phyloP scores from a whole-genome alignment of 2,797 vertebrate genomes.

The Enoplosus armatus region DNA sequence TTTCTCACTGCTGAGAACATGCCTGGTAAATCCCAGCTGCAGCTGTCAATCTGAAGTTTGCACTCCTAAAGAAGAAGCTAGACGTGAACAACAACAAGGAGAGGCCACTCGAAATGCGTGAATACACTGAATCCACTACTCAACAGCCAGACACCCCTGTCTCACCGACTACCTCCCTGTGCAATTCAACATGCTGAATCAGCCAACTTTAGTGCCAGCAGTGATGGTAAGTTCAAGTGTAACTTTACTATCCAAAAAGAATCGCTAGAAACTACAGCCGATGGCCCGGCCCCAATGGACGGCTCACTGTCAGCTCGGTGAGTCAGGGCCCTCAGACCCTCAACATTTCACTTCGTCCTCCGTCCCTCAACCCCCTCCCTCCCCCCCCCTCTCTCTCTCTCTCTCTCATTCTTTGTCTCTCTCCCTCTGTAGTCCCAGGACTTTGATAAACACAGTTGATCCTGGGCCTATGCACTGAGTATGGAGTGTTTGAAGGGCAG shows the following conservation, averaged over 20 bases:
- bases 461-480: constrained; percentile 80
- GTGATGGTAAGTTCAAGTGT: neutral
- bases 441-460: constrained; percentile 85
- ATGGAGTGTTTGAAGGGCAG: constrained; percentile 78
- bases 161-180: neutral
- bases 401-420: constrained; percentile 47
- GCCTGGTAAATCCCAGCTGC: neutral
- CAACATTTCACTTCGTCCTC: constrained; percentile 28
- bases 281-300: neutral
- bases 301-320: neutral
- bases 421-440: constrained; percentile 62
- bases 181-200: neutral
- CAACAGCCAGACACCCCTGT: neutral
- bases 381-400: too few relatives aligned
- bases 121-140: constrained; percentile 11
- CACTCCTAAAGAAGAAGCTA: too few relatives aligned
- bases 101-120: neutral
- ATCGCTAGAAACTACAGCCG: neutral
- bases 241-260: neutral
- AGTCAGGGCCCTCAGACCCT: neutral
- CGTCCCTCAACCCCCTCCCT: constrained; percentile 12
- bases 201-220: neutral
- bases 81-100: neutral
- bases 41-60: neutral
- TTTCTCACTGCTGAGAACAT: neutral